phyloP scores from a whole-genome alignment of 2,888 invertebrate genomes.

The Lycophotia porphyrea region DNA sequence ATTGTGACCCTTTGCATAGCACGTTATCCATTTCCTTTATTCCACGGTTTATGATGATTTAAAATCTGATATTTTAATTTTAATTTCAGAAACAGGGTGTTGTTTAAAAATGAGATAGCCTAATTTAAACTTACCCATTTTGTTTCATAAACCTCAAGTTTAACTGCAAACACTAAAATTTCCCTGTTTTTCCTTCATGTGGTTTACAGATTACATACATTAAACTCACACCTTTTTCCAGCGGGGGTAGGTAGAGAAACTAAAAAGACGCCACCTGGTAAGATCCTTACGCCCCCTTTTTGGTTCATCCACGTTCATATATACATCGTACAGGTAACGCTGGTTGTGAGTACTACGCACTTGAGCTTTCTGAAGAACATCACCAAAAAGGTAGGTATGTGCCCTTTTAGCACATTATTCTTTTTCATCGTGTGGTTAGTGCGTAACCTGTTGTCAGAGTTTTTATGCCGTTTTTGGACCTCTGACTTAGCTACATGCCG shows the following conservation, averaged over 20 bases:
- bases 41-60: conserved; percentile 51
- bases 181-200: not conserved
- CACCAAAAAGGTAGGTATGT: not conserved
- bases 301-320: not conserved
- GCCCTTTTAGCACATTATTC: not conserved
- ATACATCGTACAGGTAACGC: not conserved
- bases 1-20: conserved; percentile 61
- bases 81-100: conserved; percentile 11
- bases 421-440: no score
- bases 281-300: not conserved
- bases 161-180: not conserved
- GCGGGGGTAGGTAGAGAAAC: not conserved
- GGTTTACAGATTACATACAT: not conserved
- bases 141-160: not conserved
- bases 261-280: not conserved
- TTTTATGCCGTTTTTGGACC: no score
- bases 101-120: not conserved
- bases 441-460: no score
- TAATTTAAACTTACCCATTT: not conserved
- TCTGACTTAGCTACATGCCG: no score
- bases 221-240: not conserved
- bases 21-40: conserved; percentile 46
- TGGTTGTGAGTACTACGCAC: not conserved
- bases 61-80: conserved; percentile 40
- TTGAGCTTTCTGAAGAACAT: not conserved